Evolutionary conservation across 1,140 invertebrate species (phyloP).

Genomic region (Drosophila sturtevanti): DNA sequence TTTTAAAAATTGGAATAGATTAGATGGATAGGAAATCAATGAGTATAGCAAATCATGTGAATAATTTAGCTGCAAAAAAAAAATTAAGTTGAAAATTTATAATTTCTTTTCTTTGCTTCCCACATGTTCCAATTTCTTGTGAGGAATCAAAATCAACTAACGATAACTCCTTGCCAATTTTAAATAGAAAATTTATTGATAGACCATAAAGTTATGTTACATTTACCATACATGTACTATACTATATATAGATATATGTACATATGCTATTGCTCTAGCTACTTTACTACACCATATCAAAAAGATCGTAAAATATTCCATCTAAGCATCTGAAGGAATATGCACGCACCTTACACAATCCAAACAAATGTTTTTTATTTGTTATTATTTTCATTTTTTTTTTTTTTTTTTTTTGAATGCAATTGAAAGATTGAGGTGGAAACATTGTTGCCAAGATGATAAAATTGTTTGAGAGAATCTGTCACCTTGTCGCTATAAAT

Average conservation of each 20-base stretch:
- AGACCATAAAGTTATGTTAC: conserved; percentile 50
- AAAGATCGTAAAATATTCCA: conserved; percentile 43
- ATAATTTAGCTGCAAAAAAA: not conserved
- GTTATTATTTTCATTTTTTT: too few species aligned
- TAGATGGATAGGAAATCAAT: too few species aligned
- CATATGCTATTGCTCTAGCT: conserved; percentile 37
- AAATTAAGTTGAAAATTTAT: too few species aligned
- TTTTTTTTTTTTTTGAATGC: conserved; percentile 14
- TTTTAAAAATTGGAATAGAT: too few species aligned
- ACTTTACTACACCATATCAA: conserved; percentile 49
- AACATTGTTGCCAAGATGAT: conserved; percentile 74
- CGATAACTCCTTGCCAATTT: not conserved
- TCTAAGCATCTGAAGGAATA: conserved; percentile 24
- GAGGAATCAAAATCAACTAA: not conserved
- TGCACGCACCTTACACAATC: conserved; percentile 40
- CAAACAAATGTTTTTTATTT: conserved; percentile 41
- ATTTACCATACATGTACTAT: conserved; percentile 34
- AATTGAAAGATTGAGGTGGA: conserved; percentile 30
- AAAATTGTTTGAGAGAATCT: conserved; percentile 78
- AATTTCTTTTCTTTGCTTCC: not conserved
- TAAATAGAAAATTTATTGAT: not conserved
- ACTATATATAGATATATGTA: too few species aligned
- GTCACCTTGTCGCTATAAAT: conserved; percentile 77
- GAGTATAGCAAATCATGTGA: not conserved
- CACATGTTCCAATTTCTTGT: not conserved